Conservation (phyloP, 1,140 invertebrate genomes). For the Portunus trituberculatus region DNA sequence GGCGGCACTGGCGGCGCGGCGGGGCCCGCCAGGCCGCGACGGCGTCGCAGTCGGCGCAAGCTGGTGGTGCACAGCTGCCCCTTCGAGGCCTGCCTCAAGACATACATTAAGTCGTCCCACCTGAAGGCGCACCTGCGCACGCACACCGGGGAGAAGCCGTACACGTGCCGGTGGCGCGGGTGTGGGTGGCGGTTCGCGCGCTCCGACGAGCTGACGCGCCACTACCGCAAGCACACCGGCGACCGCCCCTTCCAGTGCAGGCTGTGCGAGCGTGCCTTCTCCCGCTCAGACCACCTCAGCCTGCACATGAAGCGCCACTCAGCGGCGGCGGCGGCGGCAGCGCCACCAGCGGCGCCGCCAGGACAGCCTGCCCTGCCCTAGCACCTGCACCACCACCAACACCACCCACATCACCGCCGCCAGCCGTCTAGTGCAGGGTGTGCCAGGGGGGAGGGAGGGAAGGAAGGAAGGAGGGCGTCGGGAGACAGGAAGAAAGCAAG, state of each 20-base stretch:
- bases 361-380: no score
- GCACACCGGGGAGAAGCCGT: constrained; percentile 69
- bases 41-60: constrained; percentile 54
- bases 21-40: neutral
- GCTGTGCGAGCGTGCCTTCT: constrained; percentile 66
- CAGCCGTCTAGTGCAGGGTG: no score
- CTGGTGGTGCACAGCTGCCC: constrained; percentile 64
- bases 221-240: constrained; percentile 71
- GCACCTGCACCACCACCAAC: no score
- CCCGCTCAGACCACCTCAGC: constrained; percentile 64
- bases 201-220: constrained; percentile 67
- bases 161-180: constrained; percentile 67
- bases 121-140: constrained; percentile 67
- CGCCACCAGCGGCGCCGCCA: neutral
- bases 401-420: no score
- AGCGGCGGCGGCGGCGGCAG: neutral
- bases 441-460: no score
- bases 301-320: neutral
- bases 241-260: constrained; percentile 70
- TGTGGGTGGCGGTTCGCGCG: constrained; percentile 66
- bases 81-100: constrained; percentile 55
- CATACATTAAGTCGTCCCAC: constrained; percentile 62
- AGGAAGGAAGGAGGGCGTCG: no score
- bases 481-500: neutral
- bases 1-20: no score